These are phyloP conservation scores for Apostichopus leukothele DNA, from an alignment of 53 echinoderm and acorn worm genomes.

Conservation along the genomic window DNA sequence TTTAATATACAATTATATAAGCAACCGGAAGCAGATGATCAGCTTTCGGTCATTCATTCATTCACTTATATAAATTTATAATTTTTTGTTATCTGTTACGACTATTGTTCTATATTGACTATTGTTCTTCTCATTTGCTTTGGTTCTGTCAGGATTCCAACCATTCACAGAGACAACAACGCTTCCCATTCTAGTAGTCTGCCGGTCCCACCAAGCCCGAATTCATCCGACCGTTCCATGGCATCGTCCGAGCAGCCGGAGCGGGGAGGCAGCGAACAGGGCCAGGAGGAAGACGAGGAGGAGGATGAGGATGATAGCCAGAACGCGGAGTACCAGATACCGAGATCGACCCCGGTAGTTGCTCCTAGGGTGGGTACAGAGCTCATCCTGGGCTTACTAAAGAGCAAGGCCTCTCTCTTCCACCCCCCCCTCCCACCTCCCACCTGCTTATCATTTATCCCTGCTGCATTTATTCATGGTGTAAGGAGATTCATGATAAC, in stretches of 20 bases:
- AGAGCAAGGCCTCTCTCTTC: background rate
- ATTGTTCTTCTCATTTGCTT: background rate
- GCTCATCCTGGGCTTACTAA: background rate
- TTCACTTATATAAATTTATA: too few species aligned
- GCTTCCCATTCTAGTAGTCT: conserved; percentile 22
- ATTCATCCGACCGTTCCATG: conserved; percentile 32
- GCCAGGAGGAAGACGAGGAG: conserved; percentile 52
- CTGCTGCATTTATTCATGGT: background rate
- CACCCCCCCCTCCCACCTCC: background rate
- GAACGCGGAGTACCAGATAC: conserved; percentile 85
- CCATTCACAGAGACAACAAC: conserved; percentile 23
- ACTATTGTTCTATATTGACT: too few species aligned
- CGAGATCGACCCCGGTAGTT: conserved; percentile 68
- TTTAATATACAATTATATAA: too few species aligned
- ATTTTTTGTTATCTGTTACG: too few species aligned
- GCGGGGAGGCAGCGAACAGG: conserved; percentile 8
- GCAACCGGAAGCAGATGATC: too few species aligned
- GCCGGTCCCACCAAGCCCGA: conserved; percentile 30
- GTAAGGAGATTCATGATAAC: too few species aligned
- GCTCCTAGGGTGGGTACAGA: conserved; percentile 18
- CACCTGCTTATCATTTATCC: background rate
- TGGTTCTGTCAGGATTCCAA: conserved; percentile 32
- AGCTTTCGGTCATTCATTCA: too few species aligned
- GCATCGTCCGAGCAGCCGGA: conserved; percentile 15
- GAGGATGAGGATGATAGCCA: conserved; percentile 83